Percentiles rank a stretch among this genome's conserved stretches.
Evolutionary conservation across 2,797 vertebrate species (phyloP).

Genomic region (Hozukius guyotensis): DNA sequence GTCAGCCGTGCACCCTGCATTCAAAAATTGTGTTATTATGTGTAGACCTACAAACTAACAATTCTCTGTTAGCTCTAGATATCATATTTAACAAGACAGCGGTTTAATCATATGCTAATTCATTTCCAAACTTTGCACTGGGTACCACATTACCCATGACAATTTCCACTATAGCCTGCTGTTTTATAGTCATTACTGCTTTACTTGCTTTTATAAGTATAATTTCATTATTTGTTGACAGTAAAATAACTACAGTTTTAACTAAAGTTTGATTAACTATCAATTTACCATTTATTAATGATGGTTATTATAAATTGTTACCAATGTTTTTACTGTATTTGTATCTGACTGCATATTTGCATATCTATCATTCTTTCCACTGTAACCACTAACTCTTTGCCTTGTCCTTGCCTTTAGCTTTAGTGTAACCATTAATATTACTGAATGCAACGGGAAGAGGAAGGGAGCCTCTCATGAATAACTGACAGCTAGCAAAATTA

Average conservation of each 20-base stretch:
- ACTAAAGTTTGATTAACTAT: not conserved
- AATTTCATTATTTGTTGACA: not conserved
- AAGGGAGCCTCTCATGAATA: not conserved
- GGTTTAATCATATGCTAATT: conserved; percentile 32
- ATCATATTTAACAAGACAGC: conserved; percentile 27
- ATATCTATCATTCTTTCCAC: not conserved
- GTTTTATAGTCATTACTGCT: not conserved
- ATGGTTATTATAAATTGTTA: not conserved
- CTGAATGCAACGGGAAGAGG: not conserved
- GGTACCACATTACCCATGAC: conserved; percentile 2
- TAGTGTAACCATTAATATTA: not conserved
- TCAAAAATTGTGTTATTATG: conserved; percentile 7
- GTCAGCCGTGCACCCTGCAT: not conserved
- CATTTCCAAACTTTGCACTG: conserved; percentile 2
- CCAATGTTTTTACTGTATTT: not conserved
- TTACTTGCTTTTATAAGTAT: not conserved
- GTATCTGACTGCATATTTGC: not conserved
- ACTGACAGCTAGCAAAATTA: not conserved
- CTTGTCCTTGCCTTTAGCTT: not conserved
- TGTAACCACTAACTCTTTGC: not conserved
- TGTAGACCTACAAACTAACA: conserved; percentile 7
- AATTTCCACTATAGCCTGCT: conserved; percentile 7
- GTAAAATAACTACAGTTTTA: not conserved
- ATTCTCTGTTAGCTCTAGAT: conserved; percentile 22
- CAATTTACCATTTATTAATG: not conserved